Conservation (phyloP, 2,113 vertebrate genomes). For the Apteryx owenii region DNA sequence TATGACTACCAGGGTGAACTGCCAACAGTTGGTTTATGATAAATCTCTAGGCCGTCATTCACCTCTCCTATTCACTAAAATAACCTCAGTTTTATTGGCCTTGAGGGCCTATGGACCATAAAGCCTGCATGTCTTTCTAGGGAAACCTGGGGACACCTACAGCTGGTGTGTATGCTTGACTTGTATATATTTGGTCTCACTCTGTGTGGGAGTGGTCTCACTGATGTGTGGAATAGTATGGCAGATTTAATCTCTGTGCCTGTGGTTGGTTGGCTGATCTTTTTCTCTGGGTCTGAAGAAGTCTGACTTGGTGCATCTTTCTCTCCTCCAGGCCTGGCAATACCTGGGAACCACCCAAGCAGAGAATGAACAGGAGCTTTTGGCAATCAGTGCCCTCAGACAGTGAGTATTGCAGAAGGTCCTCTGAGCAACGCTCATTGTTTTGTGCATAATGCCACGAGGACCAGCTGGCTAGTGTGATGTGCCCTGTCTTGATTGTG, state of each 20-base stretch:
- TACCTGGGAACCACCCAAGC: conserved; percentile 97
- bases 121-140: background rate
- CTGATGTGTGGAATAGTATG: background rate
- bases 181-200: background rate
- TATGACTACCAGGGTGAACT: background rate
- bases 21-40: background rate
- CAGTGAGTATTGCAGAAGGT: conserved; percentile 78
- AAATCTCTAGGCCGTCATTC: background rate
- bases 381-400: conserved; percentile 95
- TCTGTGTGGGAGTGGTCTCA: background rate
- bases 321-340: conserved; percentile 90
- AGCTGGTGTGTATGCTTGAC: background rate
- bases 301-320: background rate
- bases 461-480: fast-evolving
- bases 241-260: background rate
- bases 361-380: conserved; percentile 96
- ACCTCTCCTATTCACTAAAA: background rate
- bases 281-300: background rate
- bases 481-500: background rate
- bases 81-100: background rate
- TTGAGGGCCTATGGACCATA: background rate
- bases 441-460: background rate
- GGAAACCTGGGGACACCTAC: background rate
- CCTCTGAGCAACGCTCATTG: background rate
- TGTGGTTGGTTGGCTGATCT: background rate